Conservation (phyloP, 1,140 invertebrate species). For the Charaxes varanes region DNA sequence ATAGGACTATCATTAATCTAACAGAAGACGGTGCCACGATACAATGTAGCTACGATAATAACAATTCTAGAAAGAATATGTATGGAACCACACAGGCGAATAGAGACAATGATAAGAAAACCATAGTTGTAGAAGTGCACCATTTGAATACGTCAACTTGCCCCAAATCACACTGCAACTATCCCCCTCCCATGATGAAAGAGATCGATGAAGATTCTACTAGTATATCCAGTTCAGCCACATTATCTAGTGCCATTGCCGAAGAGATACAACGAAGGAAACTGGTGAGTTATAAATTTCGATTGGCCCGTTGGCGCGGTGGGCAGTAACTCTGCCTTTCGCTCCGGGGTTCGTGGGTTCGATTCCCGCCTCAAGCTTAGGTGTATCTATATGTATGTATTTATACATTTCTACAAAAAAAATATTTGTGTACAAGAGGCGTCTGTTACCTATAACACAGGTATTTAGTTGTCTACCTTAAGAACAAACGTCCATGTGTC, state of each 20-base stretch:
- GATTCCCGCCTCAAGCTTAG: too few relatives aligned
- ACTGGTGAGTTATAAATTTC: conserved; percentile 57
- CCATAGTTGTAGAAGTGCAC: conserved; percentile 78
- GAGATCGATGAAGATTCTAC: conserved; percentile 40
- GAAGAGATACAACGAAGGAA: conserved; percentile 74
- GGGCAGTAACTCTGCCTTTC: too few relatives aligned
- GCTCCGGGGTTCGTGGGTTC: too few relatives aligned
- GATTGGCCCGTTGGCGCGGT: too few relatives aligned
- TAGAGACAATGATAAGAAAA: conserved; percentile 73
- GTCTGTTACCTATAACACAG: too few relatives aligned
- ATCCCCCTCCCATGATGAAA: conserved; percentile 39
- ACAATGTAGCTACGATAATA: conserved; percentile 75
- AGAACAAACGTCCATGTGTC: too few relatives aligned
- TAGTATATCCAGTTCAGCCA: conserved; percentile 53
- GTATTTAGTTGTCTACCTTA: too few relatives aligned
- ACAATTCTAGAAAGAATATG: conserved; percentile 45
- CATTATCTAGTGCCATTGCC: conserved; percentile 75
- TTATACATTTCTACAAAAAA: too few relatives aligned
- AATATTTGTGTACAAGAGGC: too few relatives aligned
- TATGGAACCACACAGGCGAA: conserved; percentile 38
- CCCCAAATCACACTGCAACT: conserved; percentile 42
- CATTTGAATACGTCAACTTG: conserved; percentile 43
- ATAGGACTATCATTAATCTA: conserved; percentile 80
- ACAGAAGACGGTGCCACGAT: conserved; percentile 80
- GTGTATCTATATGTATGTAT: too few relatives aligned